A percentile compares a stretch with the other conserved stretches of the same genome.
Conservation (phyloP, 2,797 vertebrate species). For the Ciconia nigra region DNA sequence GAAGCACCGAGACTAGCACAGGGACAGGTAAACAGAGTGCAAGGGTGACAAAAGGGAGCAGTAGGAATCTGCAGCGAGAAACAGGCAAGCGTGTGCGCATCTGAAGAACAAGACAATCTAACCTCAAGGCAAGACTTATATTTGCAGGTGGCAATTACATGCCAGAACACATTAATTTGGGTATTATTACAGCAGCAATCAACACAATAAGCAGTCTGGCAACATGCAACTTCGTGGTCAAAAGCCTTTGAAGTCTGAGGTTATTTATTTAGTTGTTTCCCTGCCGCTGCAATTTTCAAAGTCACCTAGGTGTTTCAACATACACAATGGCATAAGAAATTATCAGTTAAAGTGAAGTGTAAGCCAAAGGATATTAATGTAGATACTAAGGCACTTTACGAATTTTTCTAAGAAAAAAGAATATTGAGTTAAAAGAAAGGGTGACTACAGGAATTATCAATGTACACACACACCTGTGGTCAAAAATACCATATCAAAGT, state of each 20-base stretch:
- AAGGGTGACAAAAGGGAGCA: too few species aligned
- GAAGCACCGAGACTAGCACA: fast-evolving
- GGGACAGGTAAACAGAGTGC: background rate
- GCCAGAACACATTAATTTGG: background rate
- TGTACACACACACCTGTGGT: background rate
- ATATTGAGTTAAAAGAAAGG: background rate
- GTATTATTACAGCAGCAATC: background rate
- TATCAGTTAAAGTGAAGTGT: background rate
- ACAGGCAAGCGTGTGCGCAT: fast-evolving
- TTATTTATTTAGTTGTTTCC: background rate
- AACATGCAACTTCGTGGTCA: background rate
- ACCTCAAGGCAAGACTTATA: background rate
- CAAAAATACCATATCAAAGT: background rate
- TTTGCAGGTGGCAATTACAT: background rate
- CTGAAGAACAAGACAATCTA: background rate
- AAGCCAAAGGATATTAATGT: background rate
- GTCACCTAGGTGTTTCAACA: background rate
- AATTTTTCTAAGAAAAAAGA: too few species aligned
- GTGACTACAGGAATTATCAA: background rate
- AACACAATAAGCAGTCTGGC: background rate
- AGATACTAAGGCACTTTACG: background rate
- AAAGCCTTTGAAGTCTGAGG: background rate
- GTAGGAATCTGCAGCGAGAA: background rate
- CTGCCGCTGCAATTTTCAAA: background rate
- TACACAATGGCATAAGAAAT: background rate